Evolutionary conservation across 1,140 invertebrate species (phyloP).

Genomic region (Tachypleus tridentatus): DNA sequence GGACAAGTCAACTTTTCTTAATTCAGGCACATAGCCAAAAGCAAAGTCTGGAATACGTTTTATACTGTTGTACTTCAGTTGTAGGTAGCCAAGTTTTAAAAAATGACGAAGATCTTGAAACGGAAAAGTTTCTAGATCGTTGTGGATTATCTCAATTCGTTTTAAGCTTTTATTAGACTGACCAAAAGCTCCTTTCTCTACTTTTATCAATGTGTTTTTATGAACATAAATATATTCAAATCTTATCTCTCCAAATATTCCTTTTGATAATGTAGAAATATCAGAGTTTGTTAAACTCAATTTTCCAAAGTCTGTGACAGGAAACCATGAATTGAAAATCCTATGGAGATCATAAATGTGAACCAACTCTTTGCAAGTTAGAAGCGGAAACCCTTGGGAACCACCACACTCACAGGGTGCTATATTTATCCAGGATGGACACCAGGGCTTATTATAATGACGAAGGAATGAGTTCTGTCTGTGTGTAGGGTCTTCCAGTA

Average conservation of each 20-base stretch:
- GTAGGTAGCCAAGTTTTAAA: conserved; percentile 13
- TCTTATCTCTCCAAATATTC: conserved; percentile 8
- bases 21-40: conserved; percentile 8
- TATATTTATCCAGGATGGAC: conserved; percentile 12
- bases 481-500: too few species aligned
- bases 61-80: conserved; percentile 16
- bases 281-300: conserved; percentile 17
- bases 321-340: conserved; percentile 1
- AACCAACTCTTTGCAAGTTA: conserved; percentile 12
- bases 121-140: conserved; percentile 16
- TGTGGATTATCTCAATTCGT: conserved; percentile 19
- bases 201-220: conserved; percentile 12
- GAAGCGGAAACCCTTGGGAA: conserved; percentile 9
- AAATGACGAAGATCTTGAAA: conserved; percentile 15
- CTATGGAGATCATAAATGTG: conserved; percentile 5
- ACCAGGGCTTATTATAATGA: neutral
- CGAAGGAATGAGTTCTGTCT: too few species aligned
- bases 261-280: conserved; percentile 5
- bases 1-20: conserved; percentile 17
- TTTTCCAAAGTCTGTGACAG: conserved; percentile 11
- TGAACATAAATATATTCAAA: conserved; percentile 15
- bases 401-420: conserved; percentile 16
- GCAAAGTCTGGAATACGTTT: conserved; percentile 18
- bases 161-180: conserved; percentile 9
- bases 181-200: conserved; percentile 11